Conservation (phyloP, 2,888 invertebrate species). For the Scotopteryx bipunctaria region DNA sequence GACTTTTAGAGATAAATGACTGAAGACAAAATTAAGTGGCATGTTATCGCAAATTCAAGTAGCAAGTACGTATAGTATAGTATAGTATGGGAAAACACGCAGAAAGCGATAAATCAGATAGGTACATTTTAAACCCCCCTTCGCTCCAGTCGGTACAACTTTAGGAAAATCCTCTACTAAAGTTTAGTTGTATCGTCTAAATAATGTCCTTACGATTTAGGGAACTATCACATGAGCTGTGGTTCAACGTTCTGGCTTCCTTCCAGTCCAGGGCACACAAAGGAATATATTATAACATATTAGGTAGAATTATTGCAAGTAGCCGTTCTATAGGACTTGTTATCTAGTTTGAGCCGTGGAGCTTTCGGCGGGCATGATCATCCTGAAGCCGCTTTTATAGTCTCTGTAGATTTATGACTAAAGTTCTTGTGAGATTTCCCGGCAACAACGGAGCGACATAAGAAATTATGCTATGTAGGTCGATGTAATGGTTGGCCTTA, state of each 20-base stretch:
- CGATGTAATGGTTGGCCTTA: too few relatives aligned
- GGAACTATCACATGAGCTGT: background rate
- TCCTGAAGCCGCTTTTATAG: constrained; percentile 4
- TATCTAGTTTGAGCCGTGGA: constrained; percentile 10
- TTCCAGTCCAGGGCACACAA: constrained; percentile 4
- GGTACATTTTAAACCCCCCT: background rate
- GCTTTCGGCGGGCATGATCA: constrained; percentile 2
- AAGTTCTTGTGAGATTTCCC: constrained; percentile 5
- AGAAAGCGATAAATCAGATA: background rate
- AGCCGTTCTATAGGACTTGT: constrained; percentile 6
- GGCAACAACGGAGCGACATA: too few relatives aligned
- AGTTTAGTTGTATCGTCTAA: background rate
- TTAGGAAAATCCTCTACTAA: background rate
- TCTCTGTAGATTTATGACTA: constrained; percentile 4
- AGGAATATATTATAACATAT: too few relatives aligned
- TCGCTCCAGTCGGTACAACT: background rate
- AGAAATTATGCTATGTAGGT: too few relatives aligned
- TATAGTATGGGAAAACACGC: background rate
- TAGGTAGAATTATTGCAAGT: constrained; percentile 3
- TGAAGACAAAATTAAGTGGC: too few relatives aligned
- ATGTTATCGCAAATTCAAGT: too few relatives aligned
- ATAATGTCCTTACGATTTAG: background rate
- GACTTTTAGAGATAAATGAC: too few relatives aligned
- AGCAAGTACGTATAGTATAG: too few relatives aligned
- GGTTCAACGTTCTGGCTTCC: constrained; percentile 7